Evolutionary conservation across 2,113 vertebrate species (phyloP).

Genomic region (Rutilus rutilus): DNA sequence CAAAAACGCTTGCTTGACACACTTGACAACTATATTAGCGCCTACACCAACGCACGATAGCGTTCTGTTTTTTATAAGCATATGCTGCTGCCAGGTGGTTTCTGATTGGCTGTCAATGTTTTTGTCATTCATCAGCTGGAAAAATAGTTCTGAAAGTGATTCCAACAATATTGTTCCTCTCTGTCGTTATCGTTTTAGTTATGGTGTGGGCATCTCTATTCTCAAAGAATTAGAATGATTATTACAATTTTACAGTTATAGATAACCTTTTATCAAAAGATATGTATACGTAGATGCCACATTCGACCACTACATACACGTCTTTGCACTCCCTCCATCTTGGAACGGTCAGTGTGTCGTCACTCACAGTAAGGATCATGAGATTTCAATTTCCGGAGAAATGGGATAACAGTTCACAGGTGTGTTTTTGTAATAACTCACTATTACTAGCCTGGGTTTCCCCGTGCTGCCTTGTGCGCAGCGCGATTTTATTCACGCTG

Average conservation of each 20-base stretch:
- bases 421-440: no score
- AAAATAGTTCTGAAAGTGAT: not conserved
- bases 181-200: not conserved
- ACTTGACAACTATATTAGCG: not conserved
- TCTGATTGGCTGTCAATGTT: not conserved
- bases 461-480: no score
- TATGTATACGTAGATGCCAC: no score
- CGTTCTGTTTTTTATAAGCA: not conserved
- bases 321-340: no score
- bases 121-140: not conserved
- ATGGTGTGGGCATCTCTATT: not conserved
- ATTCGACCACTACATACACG: no score
- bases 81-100: not conserved
- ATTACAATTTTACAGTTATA: not conserved
- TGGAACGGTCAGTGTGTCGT: no score
- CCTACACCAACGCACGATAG: not conserved
- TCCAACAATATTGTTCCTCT: not conserved
- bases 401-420: no score
- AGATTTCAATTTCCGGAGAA: no score
- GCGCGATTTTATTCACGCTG: no score
- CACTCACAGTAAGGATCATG: no score
- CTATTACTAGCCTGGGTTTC: no score
- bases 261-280: not conserved
- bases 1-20: not conserved
- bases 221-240: not conserved